A percentile compares a stretch with the other conserved stretches of the same genome.
phyloP scores from a whole-genome alignment of 2,797 vertebrate genomes.

The Notamacropus eugenii region DNA sequence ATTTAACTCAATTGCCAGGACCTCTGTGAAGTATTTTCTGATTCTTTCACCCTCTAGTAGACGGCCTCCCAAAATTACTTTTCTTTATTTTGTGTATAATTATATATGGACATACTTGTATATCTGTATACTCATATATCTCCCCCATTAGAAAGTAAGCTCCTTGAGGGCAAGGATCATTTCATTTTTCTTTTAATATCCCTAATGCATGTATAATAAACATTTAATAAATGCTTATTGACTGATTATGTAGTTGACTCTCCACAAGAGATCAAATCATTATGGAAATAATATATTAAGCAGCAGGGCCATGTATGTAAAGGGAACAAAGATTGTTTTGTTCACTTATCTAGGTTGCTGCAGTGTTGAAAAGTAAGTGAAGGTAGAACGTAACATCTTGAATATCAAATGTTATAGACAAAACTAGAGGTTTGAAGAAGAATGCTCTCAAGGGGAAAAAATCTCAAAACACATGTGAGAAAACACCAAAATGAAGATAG shows the following conservation, averaged over 20 bases:
- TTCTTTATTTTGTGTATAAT: not conserved
- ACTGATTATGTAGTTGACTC: not conserved
- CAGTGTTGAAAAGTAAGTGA: not conserved
- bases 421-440: not conserved
- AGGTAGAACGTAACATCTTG: not conserved
- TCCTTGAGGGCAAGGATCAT: not conserved
- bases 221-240: not conserved
- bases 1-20: not conserved
- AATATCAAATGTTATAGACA: not conserved
- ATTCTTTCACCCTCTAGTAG: not conserved
- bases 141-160: not conserved
- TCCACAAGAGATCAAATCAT: not conserved
- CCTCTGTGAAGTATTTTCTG: not conserved
- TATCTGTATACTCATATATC: not conserved
- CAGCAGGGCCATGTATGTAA: constrained; percentile 4
- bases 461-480: not conserved
- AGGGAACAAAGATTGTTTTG: not conserved
- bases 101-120: not conserved
- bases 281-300: not conserved
- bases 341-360: not conserved
- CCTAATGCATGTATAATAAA: not conserved
- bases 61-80: not conserved
- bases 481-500: not conserved
- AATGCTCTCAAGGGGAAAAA: not conserved
- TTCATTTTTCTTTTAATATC: not conserved